These are phyloP conservation scores for Orthosia gothica DNA, from an alignment of 2,888 invertebrate genomes.

Conservation along the genomic window DNA sequence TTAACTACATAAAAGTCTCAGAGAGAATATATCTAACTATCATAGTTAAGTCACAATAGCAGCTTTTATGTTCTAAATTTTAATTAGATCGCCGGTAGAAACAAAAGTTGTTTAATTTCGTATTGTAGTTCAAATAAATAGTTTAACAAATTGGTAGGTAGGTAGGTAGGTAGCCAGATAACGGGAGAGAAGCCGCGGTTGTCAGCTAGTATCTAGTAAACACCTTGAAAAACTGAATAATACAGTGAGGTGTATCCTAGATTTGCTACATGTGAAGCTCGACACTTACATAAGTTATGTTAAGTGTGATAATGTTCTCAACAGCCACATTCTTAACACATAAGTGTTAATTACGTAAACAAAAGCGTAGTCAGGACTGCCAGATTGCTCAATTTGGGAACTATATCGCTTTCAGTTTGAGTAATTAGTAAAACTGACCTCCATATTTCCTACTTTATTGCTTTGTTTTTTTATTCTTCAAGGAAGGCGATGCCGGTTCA, in stretches of 20 bases:
- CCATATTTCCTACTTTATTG: conserved; percentile 55
- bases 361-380: conserved; percentile 31
- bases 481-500: conserved; percentile 54
- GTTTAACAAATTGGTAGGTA: too few relatives aligned
- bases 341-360: conserved; percentile 55
- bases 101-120: too few relatives aligned
- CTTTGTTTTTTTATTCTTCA: conserved; percentile 55
- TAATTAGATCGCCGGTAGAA: too few relatives aligned
- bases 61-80: too few relatives aligned
- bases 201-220: conserved; percentile 11
- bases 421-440: conserved; percentile 61
- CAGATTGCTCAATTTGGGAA: conserved; percentile 59
- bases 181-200: too few relatives aligned
- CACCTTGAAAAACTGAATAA: conserved; percentile 41
- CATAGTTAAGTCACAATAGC: too few relatives aligned
- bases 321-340: conserved; percentile 42
- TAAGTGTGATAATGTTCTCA: conserved; percentile 51
- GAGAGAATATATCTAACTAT: too few relatives aligned
- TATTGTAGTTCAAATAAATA: too few relatives aligned
- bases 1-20: too few relatives aligned
- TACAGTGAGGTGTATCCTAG: conserved; percentile 24
- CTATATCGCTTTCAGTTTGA: conserved; percentile 56
- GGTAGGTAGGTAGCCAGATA: too few relatives aligned
- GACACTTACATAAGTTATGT: conserved; percentile 51
- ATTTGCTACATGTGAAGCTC: conserved; percentile 9